Conservation (phyloP, 2,888 invertebrate genomes). For the Hesperia comma region DNA sequence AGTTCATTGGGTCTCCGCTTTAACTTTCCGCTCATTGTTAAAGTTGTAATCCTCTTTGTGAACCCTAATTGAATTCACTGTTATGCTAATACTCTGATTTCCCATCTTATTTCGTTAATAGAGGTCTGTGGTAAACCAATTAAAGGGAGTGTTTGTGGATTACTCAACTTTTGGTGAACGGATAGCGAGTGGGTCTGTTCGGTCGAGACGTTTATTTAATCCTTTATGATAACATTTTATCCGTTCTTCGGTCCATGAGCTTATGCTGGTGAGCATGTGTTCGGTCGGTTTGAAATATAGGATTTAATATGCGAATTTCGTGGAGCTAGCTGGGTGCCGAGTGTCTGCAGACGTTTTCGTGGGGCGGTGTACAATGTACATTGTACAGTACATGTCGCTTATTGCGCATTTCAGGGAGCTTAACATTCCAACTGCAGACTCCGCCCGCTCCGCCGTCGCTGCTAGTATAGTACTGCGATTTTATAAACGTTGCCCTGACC, state of each 20-base stretch:
- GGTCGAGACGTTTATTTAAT: slow-evolving; percentile 56
- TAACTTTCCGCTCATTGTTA: slow-evolving; percentile 82
- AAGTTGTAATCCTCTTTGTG: slow-evolving; percentile 84
- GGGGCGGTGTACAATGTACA: slow-evolving; percentile 57
- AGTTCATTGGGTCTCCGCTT: slow-evolving; percentile 74
- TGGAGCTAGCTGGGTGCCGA: slow-evolving; percentile 46
- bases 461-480: slow-evolving; percentile 70
- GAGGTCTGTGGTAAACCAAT: slow-evolving; percentile 82
- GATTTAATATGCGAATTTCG: slow-evolving; percentile 49
- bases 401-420: slow-evolving; percentile 66
- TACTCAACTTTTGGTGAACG: slow-evolving; percentile 75
- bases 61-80: slow-evolving; percentile 83
- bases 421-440: slow-evolving; percentile 65
- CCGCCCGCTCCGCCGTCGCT: slow-evolving; percentile 58
- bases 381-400: slow-evolving; percentile 61
- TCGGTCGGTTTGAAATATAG: slow-evolving; percentile 48
- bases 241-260: slow-evolving; percentile 34
- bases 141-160: slow-evolving; percentile 81
- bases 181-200: slow-evolving; percentile 69
- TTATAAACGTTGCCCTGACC: slow-evolving; percentile 69
- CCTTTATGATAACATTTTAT: slow-evolving; percentile 30
- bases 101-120: slow-evolving; percentile 84
- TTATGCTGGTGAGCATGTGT: slow-evolving; percentile 39
- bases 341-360: slow-evolving; percentile 44
- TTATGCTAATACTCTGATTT: slow-evolving; percentile 84